These are phyloP conservation scores for Ostrea denselamellosa DNA, from an alignment of 1,140 invertebrate species.

Conservation along the genomic window DNA sequence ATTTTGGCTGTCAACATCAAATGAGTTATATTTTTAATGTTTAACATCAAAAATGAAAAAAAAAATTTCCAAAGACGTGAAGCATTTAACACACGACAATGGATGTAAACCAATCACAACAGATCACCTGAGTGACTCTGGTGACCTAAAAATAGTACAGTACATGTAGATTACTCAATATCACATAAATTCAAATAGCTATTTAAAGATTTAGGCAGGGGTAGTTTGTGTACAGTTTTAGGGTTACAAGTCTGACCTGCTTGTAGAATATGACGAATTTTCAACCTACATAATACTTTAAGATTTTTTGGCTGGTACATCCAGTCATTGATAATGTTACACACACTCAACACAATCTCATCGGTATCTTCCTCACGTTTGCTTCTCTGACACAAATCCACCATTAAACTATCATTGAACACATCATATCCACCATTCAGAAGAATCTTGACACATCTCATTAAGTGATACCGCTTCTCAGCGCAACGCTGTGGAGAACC, in stretches of 20 bases:
- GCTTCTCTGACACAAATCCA: neutral
- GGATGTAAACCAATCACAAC: no score
- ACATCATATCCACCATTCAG: slow-evolving; percentile 16
- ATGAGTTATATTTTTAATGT: no score
- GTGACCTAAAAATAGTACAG: no score
- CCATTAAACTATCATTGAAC: neutral
- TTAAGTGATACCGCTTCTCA: neutral
- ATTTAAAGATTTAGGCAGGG: neutral
- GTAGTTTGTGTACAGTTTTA: neutral
- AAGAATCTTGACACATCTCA: slow-evolving; percentile 13
- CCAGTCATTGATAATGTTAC: neutral
- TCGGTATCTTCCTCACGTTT: neutral
- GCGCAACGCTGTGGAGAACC: neutral
- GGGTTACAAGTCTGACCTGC: neutral
- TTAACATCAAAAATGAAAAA: no score
- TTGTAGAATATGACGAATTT: neutral
- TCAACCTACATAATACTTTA: neutral
- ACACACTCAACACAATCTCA: neutral
- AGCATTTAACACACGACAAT: no score
- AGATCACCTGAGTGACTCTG: no score
- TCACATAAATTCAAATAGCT: slow-evolving; percentile 27
- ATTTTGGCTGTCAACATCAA: no score
- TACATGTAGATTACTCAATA: neutral
- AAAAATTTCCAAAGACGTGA: no score
- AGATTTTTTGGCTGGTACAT: neutral